A percentile compares a stretch with the other conserved stretches of the same genome.
These are phyloP conservation scores for Acridotheres tristis DNA, from an alignment of 2,797 vertebrate genomes.

Conservation along the genomic window DNA sequence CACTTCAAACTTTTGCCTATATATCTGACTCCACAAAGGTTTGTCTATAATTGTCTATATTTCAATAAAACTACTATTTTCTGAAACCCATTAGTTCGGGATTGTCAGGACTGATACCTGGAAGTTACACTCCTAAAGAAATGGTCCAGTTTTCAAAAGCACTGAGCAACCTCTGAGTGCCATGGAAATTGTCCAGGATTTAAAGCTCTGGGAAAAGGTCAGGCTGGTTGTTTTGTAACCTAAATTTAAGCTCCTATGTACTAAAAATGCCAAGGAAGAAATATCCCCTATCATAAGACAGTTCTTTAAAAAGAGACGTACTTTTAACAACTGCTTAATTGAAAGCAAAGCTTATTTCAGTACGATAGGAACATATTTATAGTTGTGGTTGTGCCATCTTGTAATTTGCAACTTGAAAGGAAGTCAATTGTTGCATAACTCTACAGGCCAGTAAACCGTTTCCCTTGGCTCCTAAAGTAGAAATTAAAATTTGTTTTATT, in stretches of 20 bases:
- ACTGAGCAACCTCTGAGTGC: not conserved
- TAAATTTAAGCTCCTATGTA: constrained; percentile 29
- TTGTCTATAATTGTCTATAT: not conserved
- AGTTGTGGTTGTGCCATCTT: not conserved
- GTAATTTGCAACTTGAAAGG: constrained; percentile 8
- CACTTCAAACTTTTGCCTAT: not conserved
- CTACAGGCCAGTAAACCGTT: not conserved
- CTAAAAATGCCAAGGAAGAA: constrained; percentile 38
- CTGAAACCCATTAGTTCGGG: not conserved
- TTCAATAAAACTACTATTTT: not conserved
- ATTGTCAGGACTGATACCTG: not conserved
- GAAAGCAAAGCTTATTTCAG: constrained; percentile 19
- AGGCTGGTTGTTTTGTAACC: constrained; percentile 1
- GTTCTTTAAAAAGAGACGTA: not conserved
- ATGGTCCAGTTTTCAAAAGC: not conserved
- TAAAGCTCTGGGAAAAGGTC: constrained; percentile 17
- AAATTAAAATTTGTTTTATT: not conserved
- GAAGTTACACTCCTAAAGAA: not conserved
- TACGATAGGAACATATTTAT: not conserved
- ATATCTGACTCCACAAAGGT: not conserved
- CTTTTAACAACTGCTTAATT: constrained; percentile 8
- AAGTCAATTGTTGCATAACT: not conserved
- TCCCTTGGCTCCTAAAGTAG: not conserved
- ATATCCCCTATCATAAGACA: not conserved
- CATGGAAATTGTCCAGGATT: not conserved